Conservation (phyloP, 2,888 invertebrate genomes). For the Acanthacorydalis orientalis region DNA sequence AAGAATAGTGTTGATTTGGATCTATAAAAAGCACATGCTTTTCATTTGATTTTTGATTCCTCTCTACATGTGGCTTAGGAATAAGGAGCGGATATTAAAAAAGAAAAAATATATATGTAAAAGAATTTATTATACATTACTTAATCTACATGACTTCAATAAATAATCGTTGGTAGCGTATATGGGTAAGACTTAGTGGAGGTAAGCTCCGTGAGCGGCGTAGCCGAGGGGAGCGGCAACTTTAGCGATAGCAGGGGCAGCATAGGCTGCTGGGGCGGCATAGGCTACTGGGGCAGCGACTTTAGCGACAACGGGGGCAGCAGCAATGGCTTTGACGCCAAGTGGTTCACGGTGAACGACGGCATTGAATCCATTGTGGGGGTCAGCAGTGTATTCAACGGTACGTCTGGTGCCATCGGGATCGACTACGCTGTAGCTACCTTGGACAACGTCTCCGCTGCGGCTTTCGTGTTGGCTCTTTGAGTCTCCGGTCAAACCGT, state of each 20-base stretch:
- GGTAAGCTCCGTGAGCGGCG: conserved; percentile 6
- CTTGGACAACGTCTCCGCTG: conserved; percentile 46
- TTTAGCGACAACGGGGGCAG: conserved; percentile 7
- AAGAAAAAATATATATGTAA: neutral
- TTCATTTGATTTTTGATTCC: too few relatives aligned
- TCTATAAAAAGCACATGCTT: too few relatives aligned
- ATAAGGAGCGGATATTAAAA: neutral
- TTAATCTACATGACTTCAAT: neutral
- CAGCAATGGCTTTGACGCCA: conserved; percentile 15
- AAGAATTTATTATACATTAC: neutral
- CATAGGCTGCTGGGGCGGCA: conserved; percentile 9
- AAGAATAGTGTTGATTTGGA: too few relatives aligned
- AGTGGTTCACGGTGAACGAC: conserved; percentile 44
- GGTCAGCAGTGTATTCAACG: conserved; percentile 47
- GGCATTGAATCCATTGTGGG: conserved; percentile 49
- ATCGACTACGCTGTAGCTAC: conserved; percentile 42
- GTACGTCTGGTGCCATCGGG: conserved; percentile 44
- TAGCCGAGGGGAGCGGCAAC: conserved; percentile 4
- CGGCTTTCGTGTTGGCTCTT: conserved; percentile 34
- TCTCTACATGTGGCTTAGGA: neutral
- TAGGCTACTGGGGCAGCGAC: conserved; percentile 4
- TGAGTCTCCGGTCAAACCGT: conserved; percentile 42
- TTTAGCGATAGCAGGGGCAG: conserved; percentile 6
- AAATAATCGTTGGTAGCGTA: neutral
- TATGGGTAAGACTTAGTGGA: neutral